Evolutionary conservation across 2,797 vertebrate genomes (phyloP).

Genomic region (Coranthus polyacanthus): DNA sequence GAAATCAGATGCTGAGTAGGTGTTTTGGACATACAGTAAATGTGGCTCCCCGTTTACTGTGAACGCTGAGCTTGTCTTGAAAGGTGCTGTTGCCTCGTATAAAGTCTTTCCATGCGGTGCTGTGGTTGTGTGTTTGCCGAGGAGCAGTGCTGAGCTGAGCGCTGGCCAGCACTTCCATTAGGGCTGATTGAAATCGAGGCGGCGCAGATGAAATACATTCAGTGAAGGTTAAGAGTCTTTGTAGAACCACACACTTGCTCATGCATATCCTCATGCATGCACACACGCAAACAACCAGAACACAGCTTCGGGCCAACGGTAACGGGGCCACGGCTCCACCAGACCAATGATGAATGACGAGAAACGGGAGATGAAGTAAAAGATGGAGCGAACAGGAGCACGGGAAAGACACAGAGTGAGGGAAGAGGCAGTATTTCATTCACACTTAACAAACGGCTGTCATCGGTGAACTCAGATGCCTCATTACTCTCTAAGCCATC

Average conservation of each 20-base stretch:
- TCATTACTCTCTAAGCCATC: conserved; percentile 60
- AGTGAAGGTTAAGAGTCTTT: conserved; percentile 78
- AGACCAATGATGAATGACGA: conserved; percentile 59
- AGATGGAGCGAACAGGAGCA: conserved; percentile 36
- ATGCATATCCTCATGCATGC: conserved; percentile 5
- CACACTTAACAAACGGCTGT: conserved; percentile 66
- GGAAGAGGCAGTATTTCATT: conserved; percentile 67
- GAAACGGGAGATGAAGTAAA: conserved; percentile 31
- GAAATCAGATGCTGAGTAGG: conserved; percentile 11
- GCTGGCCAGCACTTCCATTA: conserved; percentile 91
- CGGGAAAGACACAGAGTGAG: conserved; percentile 15
- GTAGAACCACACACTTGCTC: conserved; percentile 24
- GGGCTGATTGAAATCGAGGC: conserved; percentile 87
- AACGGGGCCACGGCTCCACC: conserved; percentile 58
- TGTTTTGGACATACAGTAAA: conserved; percentile 5
- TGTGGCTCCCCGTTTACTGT: conserved; percentile 13
- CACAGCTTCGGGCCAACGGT: conserved; percentile 71
- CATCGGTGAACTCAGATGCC: conserved; percentile 54
- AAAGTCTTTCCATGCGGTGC: conserved; percentile 16
- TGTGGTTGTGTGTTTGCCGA: conserved; percentile 24
- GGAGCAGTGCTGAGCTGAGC: conserved; percentile 72
- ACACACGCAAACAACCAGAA: conserved; percentile 45
- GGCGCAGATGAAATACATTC: conserved; percentile 80
- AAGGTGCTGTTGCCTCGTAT: not conserved
- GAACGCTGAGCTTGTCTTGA: conserved; percentile 1